Conservation (phyloP, 2,113 vertebrate species). For the Carassius auratus region DNA sequence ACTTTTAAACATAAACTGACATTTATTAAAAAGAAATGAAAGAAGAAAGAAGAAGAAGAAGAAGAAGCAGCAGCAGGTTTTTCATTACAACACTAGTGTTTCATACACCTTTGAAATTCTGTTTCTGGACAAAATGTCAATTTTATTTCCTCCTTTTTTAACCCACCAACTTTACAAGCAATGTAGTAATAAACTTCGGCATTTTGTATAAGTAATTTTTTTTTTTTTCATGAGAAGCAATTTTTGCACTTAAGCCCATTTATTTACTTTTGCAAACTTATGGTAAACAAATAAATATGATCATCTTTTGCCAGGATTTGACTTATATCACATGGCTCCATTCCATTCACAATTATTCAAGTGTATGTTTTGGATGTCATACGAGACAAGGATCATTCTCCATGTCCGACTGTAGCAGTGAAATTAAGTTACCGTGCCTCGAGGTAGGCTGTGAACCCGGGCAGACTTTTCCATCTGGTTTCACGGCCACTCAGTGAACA, state of each 20-base stretch:
- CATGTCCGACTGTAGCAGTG: neutral
- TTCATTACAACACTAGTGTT: neutral
- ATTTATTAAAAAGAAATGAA: neutral
- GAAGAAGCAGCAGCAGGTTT: too few relatives aligned
- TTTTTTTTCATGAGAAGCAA: neutral
- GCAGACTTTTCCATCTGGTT: conserved; percentile 41
- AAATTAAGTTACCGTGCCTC: conserved; percentile 42
- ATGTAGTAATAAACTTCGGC: neutral
- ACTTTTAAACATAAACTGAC: neutral
- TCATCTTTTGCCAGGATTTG: neutral
- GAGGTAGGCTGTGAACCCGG: conserved; percentile 31
- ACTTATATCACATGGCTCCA: conserved; percentile 26
- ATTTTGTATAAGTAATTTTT: neutral
- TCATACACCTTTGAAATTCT: neutral
- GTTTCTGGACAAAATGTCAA: neutral
- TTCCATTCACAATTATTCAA: neutral
- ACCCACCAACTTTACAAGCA: neutral
- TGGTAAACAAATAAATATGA: neutral
- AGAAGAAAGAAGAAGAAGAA: neutral
- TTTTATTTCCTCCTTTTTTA: neutral
- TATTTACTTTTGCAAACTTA: neutral
- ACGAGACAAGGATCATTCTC: conserved; percentile 36
- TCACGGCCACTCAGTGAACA: conserved; percentile 10
- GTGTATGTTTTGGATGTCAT: conserved; percentile 28
- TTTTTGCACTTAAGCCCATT: neutral